These are phyloP conservation scores for Elachura formosa DNA, from an alignment of 2,113 vertebrate species.

Conservation along the genomic window DNA sequence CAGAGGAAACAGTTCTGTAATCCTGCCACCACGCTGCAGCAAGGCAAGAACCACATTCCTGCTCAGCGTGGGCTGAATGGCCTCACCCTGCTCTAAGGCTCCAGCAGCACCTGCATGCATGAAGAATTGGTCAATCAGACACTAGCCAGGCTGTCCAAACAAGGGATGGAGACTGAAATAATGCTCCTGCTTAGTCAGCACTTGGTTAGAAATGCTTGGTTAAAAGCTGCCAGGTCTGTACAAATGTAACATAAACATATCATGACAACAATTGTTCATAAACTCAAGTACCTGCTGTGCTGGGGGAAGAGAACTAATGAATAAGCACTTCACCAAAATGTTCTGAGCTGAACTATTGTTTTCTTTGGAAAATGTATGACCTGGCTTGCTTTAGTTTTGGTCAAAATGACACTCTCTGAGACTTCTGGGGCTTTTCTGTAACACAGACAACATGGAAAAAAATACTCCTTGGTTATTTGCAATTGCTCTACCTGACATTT, in stretches of 20 bases:
- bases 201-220: not conserved
- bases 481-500: not conserved
- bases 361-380: not conserved
- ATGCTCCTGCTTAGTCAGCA: not conserved
- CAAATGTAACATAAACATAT: not conserved
- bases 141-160: not conserved
- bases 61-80: accelerated
- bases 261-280: not conserved
- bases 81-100: not conserved
- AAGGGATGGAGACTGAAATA: not conserved
- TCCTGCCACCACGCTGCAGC: not conserved
- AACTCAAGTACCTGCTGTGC: not conserved
- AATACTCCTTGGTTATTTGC: not conserved
- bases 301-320: not conserved
- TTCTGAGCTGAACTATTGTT: not conserved
- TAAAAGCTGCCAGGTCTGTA: not conserved
- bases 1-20: not conserved
- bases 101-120: not conserved
- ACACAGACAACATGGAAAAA: not conserved
- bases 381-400: not conserved
- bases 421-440: not conserved
- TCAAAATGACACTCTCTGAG: not conserved
- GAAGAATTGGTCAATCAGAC: not conserved
- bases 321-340: not conserved
- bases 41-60: not conserved